phyloP scores from a whole-genome alignment of 2,888 invertebrate species.

The Drosophila flavopinicola region DNA sequence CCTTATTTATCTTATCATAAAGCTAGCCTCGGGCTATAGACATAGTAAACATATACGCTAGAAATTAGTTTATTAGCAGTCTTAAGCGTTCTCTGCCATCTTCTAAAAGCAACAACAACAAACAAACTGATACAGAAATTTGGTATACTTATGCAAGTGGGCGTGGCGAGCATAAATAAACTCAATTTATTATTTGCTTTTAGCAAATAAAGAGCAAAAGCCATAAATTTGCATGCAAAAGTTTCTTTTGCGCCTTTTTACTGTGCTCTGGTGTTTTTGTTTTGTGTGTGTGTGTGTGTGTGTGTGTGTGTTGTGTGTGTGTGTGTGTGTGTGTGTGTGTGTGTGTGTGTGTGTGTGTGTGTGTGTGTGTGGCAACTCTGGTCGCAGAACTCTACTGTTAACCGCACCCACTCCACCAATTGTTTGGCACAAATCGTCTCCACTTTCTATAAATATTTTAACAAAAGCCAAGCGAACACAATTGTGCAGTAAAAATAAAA shows the following conservation, averaged over 20 bases:
- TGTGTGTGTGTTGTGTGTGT: constrained; percentile 1
- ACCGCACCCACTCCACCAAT: constrained; percentile 37
- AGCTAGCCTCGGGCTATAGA: constrained; percentile 25
- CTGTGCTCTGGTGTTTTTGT: constrained; percentile 16
- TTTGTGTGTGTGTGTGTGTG: background rate
- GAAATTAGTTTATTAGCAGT: constrained; percentile 51
- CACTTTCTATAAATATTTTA: constrained; percentile 68
- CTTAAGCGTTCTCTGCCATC: constrained; percentile 13
- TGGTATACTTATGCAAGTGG: constrained; percentile 12
- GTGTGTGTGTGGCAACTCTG: constrained; percentile 19
- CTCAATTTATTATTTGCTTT: constrained; percentile 52
- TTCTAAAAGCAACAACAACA: background rate
- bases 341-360: constrained; percentile 3
- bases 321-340: background rate
- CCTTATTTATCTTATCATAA: constrained; percentile 51
- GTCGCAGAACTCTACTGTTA: constrained; percentile 17
- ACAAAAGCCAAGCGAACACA: constrained; percentile 40
- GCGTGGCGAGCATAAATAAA: constrained; percentile 48
- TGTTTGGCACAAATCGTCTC: constrained; percentile 54
- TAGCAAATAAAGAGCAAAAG: constrained; percentile 50
- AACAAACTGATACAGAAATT: background rate
- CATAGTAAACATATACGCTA: constrained; percentile 6
- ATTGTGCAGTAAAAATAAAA: constrained; percentile 28
- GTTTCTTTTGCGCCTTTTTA: constrained; percentile 21
- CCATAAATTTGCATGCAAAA: constrained; percentile 68